Conservation (phyloP, 37 sponge, comb jelly and placozoan species). For the Aplysina aerophoba region DNA sequence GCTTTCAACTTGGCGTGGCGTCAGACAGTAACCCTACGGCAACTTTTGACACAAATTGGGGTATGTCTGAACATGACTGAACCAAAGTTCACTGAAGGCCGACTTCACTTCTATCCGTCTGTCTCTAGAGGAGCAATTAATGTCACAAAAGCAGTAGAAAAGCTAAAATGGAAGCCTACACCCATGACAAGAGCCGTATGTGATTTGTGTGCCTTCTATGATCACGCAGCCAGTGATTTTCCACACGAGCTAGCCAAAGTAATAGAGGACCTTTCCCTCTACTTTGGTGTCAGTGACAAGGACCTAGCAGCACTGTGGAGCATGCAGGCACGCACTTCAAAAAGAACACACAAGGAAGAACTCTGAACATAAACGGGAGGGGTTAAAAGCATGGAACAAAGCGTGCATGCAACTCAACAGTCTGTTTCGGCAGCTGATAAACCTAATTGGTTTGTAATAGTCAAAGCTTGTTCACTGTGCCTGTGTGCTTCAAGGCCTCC, state of each 20-base stretch:
- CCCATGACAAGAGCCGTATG: slow-evolving; percentile 27
- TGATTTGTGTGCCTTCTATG: slow-evolving; percentile 23
- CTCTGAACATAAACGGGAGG: too few species aligned
- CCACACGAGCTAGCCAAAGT: slow-evolving; percentile 28
- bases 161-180: slow-evolving; percentile 45
- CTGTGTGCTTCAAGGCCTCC: too few species aligned
- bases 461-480: too few species aligned
- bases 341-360: too few species aligned
- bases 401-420: too few species aligned
- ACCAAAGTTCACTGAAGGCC: neutral
- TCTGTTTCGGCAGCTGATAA: too few species aligned
- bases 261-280: neutral
- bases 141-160: slow-evolving; percentile 18
- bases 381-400: too few species aligned
- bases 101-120: slow-evolving; percentile 34
- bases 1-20: slow-evolving; percentile 39
- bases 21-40: slow-evolving; percentile 32
- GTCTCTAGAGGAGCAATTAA: slow-evolving; percentile 49
- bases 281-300: too few species aligned
- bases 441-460: too few species aligned
- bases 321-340: too few species aligned
- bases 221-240: neutral
- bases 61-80: slow-evolving; percentile 19
- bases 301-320: too few species aligned
- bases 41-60: slow-evolving; percentile 32